Evolutionary conservation across 2,113 vertebrate genomes (phyloP), one percentile per base, ranked within the genome.

Genomic region (Tenebrosternarchus preto): DNA sequence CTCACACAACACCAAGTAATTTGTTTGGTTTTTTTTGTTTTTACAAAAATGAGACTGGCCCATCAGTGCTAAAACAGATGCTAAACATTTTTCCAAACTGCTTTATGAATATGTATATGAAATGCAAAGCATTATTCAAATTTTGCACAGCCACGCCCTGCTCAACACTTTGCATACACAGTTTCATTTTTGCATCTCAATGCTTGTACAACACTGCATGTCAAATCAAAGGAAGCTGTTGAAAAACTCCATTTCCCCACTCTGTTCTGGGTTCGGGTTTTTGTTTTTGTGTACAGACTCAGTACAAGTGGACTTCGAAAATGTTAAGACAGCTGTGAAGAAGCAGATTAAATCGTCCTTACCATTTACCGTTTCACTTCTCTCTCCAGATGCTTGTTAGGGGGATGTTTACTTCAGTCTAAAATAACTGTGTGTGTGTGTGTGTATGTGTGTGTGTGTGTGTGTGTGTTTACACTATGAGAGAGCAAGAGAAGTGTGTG

Each of bases 121-220:
- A 53, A 77, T 77, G 56, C 67, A 67, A 20, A 71, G 20, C 50
- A 50, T 31, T 79, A 72, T 55, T 72, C 46, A 27, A 55, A 29
- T 76, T 66, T 77, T 20, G 63, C 29, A 57, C 11, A 55, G 31
- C 69, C 33, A 39, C 27, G 25, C 57, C 19, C 68, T 27, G 24
- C 43, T 73, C 76, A 72, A 77, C 77, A 69, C 80, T 83, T 74
- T 64, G 67, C 12, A 29, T 25, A 50, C 69, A 61, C 22, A 36
- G 22, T 20, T 46, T 66, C 17, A 53, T 31, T 60, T 69, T 63
- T 82, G 50, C 29, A 64, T 19, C 36, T 43, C 39, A 17, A 36
- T 46, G 55, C 59, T 74, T 77, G 22, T 57, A 76, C 61, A 69
- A 80, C n/a, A 24, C n/a, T 60, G 53, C 9, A 80, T 19, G 29